A percentile compares a stretch with the other conserved stretches of the same genome.
These are phyloP conservation scores for Clarias macrocephalus DNA, from an alignment of 2,113 vertebrate genomes.

Conservation along the genomic window DNA sequence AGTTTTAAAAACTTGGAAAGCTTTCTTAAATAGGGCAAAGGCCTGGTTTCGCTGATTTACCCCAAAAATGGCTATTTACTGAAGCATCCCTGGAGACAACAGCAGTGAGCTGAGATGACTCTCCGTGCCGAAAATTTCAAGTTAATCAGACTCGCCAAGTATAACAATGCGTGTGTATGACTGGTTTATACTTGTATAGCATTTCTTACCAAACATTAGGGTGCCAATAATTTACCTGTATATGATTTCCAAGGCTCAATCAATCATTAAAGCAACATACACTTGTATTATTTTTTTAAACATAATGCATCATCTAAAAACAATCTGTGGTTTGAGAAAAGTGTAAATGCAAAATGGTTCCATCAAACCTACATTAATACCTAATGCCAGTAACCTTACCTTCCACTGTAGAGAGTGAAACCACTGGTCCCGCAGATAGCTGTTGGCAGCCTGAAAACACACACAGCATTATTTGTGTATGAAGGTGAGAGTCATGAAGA, in stretches of 20 bases:
- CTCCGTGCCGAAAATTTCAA: not conserved
- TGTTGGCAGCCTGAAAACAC: conserved; percentile 89
- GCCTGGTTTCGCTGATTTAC: not conserved
- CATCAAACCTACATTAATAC: conserved; percentile 44
- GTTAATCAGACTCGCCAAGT: not conserved
- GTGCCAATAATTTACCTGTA: not conserved
- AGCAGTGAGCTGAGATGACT: not conserved
- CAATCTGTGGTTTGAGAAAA: conserved; percentile 21
- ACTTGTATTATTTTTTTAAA: not conserved
- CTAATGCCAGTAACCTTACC: conserved; percentile 70
- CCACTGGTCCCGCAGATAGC: conserved; percentile 98
- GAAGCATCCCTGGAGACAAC: not conserved
- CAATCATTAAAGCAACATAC: not conserved
- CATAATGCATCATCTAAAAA: no score
- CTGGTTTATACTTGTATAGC: no score
- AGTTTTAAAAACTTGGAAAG: not conserved
- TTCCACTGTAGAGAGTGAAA: conserved; percentile 99
- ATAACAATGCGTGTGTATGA: not conserved
- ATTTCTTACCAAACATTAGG: not conserved
- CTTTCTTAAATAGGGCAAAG: not conserved
- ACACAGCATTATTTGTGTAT: conserved; percentile 13
- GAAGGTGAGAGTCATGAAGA: not conserved
- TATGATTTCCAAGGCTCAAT: not conserved
- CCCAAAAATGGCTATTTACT: not conserved
- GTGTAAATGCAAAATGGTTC: conserved; percentile 11